Evolutionary conservation across 2,888 invertebrate species (phyloP).

Genomic region (Coleophora deauratella): DNA sequence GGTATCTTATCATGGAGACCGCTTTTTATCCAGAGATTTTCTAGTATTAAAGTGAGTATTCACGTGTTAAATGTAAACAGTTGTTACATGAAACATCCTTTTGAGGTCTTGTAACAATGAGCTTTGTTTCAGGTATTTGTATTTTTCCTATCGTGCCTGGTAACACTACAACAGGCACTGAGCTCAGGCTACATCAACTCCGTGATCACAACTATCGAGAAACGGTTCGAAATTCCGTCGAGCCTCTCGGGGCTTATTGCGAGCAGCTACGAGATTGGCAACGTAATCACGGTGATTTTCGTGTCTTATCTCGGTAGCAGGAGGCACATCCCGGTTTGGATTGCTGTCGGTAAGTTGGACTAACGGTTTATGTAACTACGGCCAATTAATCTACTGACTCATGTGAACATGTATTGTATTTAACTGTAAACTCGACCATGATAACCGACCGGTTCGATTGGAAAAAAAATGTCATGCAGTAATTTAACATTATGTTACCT

Average conservation of each 20-base stretch:
- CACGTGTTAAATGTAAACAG: neutral
- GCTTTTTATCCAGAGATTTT: conserved; percentile 87
- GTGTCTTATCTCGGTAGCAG: conserved; percentile 95
- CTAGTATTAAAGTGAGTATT: conserved; percentile 86
- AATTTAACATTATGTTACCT: too few relatives aligned
- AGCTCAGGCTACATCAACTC: conserved; percentile 95
- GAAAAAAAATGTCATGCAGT: too few relatives aligned
- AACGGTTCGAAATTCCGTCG: conserved; percentile 94
- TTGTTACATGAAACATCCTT: neutral
- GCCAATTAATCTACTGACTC: too few relatives aligned
- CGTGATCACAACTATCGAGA: conserved; percentile 97
- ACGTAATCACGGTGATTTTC: conserved; percentile 95
- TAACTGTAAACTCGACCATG: too few relatives aligned
- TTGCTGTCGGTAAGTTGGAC: conserved; percentile 83
- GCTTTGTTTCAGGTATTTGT: conserved; percentile 83
- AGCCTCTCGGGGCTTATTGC: conserved; percentile 94
- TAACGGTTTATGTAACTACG: conserved; percentile 3
- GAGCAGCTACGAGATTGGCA: conserved; percentile 96
- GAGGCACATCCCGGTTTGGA: conserved; percentile 95
- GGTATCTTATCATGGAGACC: conserved; percentile 92
- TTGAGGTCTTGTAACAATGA: neutral
- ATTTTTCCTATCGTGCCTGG: conserved; percentile 89
- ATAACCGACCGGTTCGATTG: too few relatives aligned
- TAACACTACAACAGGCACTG: conserved; percentile 91
- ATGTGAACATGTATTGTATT: too few relatives aligned